Base-by-base conservation (phyloP, 2,797 vertebrate species). In the Acanthopagrus latus region DNA sequence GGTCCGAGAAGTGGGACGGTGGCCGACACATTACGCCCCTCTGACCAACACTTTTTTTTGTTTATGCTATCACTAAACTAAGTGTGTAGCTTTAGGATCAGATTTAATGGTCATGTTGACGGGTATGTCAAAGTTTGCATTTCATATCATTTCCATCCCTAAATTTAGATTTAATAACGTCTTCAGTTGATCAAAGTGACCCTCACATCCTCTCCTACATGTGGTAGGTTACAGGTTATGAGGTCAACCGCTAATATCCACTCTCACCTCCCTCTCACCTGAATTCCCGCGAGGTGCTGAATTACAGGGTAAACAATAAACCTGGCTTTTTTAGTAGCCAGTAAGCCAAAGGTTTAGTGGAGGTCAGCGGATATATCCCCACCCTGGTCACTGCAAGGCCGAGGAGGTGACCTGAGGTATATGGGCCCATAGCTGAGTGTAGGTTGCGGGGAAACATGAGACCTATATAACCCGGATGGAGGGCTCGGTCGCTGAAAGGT, bases 271-370 rank as follows among this genome's bases (percentile, higher is more conserved):
- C 27, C 38, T 78, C 56, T 74, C 5, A 69, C 60, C 63, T 78
- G 11, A 81, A 76, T 72, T 25, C 55, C 65, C 54, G 68, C 21
- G 59, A 69, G 41, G 38, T 54, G 71, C 57, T 58, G n/a, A 78
- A 21, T 81, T 82, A 85, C 73, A 55, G 25, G 3, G 69, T 74
- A 72, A 88, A 86, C 86, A 89, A 38, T 71, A 79, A 88, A 75
- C 5, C 58, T 43, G 48, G 21, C 21, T 81, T 84, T 38, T 66
- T 78, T 18, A 71, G 71, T 46, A 52, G 74, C 56, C 84, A 74
- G 60, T 0, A n/a, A 77, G 76, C 51, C 21, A 91, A 87, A 86
- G 89, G 89, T 89, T 91, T 83, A 79, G 50, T 63, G 43, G 72
- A 83, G 71, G 80, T 90, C 65, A 86, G 81, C 14, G 43, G 86